Evolutionary conservation across 30 jellyfish, hydroid and myxozoan genomes (phyloP).

Genomic region (Haliclystus octoradiatus): DNA sequence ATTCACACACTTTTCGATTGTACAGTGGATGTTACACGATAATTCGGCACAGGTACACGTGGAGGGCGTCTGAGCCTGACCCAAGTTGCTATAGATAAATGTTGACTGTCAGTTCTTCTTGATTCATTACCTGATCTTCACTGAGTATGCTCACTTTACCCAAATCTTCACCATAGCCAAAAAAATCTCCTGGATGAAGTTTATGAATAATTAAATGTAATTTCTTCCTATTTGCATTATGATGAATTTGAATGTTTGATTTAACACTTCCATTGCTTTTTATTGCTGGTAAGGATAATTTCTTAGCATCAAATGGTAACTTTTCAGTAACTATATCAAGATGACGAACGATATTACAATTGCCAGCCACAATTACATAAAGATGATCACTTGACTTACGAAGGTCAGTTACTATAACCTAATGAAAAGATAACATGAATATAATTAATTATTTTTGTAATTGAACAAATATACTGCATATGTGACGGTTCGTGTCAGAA

Average conservation of each 20-base stretch:
- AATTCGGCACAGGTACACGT: too few species aligned
- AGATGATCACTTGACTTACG: slow-evolving; percentile 24
- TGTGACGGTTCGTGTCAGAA: too few species aligned
- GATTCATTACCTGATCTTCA: slow-evolving; percentile 13
- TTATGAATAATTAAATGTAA: slow-evolving; percentile 17
- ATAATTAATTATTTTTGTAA: too few species aligned
- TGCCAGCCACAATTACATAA: too few species aligned
- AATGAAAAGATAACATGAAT: background rate
- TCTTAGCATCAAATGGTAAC: slow-evolving; percentile 42
- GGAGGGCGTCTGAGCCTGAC: background rate
- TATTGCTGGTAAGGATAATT: slow-evolving; percentile 14
- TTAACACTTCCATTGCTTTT: slow-evolving; percentile 18
- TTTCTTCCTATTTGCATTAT: slow-evolving; percentile 19
- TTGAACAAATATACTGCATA: too few species aligned
- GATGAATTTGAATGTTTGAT: background rate
- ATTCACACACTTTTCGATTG: too few species aligned
- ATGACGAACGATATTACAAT: too few species aligned
- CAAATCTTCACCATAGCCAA: slow-evolving; percentile 36
- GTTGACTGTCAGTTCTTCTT: background rate
- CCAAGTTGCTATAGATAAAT: background rate
- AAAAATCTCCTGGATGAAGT: slow-evolving; percentile 28
- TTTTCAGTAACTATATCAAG: too few species aligned
- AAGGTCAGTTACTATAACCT: slow-evolving; percentile 35
- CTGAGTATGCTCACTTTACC: slow-evolving; percentile 44
- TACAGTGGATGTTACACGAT: too few species aligned